Base-by-base conservation (phyloP, 2,113 vertebrate genomes). In the Notarius lentiginosus region DNA sequence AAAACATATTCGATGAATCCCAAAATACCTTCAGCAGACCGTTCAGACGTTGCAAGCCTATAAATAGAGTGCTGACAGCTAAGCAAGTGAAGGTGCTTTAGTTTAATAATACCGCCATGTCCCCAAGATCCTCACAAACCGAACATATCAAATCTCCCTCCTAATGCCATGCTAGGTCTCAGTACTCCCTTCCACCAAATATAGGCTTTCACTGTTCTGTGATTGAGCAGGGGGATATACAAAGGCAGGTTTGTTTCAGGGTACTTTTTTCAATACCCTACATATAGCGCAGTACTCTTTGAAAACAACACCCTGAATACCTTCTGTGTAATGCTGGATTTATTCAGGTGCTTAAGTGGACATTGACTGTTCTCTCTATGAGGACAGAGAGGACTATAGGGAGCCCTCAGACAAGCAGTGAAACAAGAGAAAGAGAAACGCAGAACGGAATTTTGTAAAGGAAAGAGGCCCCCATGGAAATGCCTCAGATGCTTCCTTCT, bases 221-320 rank as follows among this genome's bases (percentile, higher is more conserved):
- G 73, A 84, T n/a, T 47, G 51, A n/a, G 72, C 30, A 66, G 30
- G 27, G 75, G 76, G 41, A n/a, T 61, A 55, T 80, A 92, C 91
- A 91, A 90, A 92, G 88, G 87, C 56, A 56, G 30, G 73, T 76
- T 89, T 93, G 86, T 91, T 86, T 51, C 5, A 70, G 66, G 27
- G 15, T 82, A 84, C 79, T 83, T 83, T 85, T 68, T 22, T 14
- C 55, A 49, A 11, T 75, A 80, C n/a, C 11, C 27, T 83, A 66
- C 63, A 87, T 86, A 85, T 55, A 84, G 75, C 30, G 0, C 51
- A 65, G 79, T 77, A 15, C 72, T 51, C 66, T 86, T 65, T 84
- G 83, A 85, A 27, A 88, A 63, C 30, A 84, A 75, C 85, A 68
- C 88, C 27, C 58, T 68, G 86, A 88, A 86, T 86, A 83, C 47